A percentile compares a stretch with the other conserved stretches of the same genome.
Conservation (phyloP, 2,797 vertebrate species). For the Lateolabrax maculatus region DNA sequence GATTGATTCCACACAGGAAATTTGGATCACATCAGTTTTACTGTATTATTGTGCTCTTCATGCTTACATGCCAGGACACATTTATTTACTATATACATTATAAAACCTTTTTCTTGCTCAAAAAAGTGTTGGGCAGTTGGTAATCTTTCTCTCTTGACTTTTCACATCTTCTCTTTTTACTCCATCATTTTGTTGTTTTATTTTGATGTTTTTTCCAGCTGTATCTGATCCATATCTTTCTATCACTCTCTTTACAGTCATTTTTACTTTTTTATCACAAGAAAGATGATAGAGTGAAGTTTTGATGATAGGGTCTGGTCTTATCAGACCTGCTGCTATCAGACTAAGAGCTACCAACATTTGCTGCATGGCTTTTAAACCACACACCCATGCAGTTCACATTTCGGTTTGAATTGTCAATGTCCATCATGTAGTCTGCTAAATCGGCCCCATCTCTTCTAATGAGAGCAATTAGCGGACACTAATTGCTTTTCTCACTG, state of each 20-base stretch:
- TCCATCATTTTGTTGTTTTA: conserved; percentile 33
- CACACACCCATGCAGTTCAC: conserved; percentile 29
- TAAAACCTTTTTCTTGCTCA: neutral
- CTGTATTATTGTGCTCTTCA: conserved; percentile 14
- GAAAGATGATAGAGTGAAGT: conserved; percentile 49
- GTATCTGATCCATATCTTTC: conserved; percentile 34
- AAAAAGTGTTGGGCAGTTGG: neutral
- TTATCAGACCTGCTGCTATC: conserved; percentile 69
- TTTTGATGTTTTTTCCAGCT: conserved; percentile 20
- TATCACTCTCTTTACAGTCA: conserved; percentile 29
- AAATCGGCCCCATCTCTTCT: conserved; percentile 64
- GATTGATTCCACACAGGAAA: conserved; percentile 70
- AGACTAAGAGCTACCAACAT: conserved; percentile 46
- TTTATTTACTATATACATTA: conserved; percentile 24
- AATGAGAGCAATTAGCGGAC: conserved; percentile 79
- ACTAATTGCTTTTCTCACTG: conserved; percentile 76
- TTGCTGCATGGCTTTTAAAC: conserved; percentile 39
- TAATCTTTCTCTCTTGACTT: neutral
- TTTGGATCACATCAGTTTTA: conserved; percentile 16
- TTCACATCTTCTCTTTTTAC: conserved; percentile 22
- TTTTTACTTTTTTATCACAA: conserved; percentile 40
- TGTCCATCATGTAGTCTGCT: conserved; percentile 48
- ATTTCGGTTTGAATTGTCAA: conserved; percentile 39
- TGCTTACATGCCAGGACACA: neutral
- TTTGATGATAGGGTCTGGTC: conserved; percentile 59